Base-by-base conservation (phyloP, 2,888 invertebrate species). In the Leucophenga montana region DNA sequence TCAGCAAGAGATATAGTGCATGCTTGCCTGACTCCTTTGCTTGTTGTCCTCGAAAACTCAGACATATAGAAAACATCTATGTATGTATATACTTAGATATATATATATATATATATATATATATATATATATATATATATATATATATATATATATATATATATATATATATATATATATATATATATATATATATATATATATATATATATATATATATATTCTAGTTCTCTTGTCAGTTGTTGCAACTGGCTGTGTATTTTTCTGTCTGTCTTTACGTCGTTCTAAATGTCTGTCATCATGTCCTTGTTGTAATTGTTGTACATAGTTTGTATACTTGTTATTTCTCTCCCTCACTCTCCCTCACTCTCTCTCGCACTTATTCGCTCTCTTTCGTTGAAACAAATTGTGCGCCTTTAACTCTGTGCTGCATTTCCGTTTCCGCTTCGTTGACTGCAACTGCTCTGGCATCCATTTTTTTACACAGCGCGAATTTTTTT, bases 371-470 rank as follows among this genome's bases (percentile, higher is more conserved):
- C 18, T 14, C 39, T 5, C 11, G 1, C 39, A 39, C 39, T 5
- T 1, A 31, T 59, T 59, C 27, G 59, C 31, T 18, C 53, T 27
- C 14, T 22, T 46, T 39, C 39, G 39, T 39, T 39, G 39, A 39
- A 39, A 67, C 67, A 57, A 57, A 57, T 66, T 65, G 66, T 65
- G 50, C 65, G 57, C 66, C 57, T 69, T 54, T 16, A 50, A 33
- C 20, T 67, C 18, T 22, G 18, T 20, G 65, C 59, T 70, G 70
- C 66, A 66, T 62, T 70, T 70, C 70, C 71, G 69, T 62, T 73
- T 73, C 67, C 73, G 70, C 69, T 66, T 62, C 65, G 69, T 66
- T 69, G 70, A 68, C 46, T 71, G 13, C 59, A 50, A 16, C 50
- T 50, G 50, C 50, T n/a, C 50, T 39, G 11, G 39, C 39, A 11